Percentiles rank a stretch among this genome's conserved stretches.
phyloP scores from a whole-genome alignment of 2,113 vertebrate genomes.

The Hippopotamus amphibius region DNA sequence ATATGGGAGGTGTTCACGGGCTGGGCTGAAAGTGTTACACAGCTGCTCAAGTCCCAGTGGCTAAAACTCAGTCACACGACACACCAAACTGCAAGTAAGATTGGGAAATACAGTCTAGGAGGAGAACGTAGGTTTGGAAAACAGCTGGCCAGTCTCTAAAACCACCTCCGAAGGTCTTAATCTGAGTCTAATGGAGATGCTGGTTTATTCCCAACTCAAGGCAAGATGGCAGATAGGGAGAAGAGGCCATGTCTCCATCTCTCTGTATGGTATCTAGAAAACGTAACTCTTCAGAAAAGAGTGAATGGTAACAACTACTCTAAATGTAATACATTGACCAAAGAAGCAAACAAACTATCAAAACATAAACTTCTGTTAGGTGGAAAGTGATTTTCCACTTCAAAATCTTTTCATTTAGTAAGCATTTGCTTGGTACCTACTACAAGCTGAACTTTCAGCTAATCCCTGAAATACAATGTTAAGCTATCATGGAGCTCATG shows the following conservation, averaged over 20 bases:
- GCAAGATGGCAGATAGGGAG: neutral
- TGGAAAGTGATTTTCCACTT: neutral
- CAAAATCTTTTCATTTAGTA: neutral
- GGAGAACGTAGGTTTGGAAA: neutral
- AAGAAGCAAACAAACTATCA: neutral
- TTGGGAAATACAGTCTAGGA: neutral
- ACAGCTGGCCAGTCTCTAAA: neutral
- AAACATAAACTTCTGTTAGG: neutral
- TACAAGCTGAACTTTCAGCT: neutral
- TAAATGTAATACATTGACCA: neutral
- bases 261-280: neutral
- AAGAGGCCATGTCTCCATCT: neutral
- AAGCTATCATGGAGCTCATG: neutral
- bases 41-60: neutral
- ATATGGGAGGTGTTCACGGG: neutral
- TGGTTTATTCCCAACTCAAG: neutral
- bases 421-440: neutral
- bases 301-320: neutral
- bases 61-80: neutral
- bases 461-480: neutral
- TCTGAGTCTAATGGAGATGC: neutral
- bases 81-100: neutral
- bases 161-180: neutral
- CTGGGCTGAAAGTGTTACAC: neutral
- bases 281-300: neutral